Conservation (phyloP, 2,888 invertebrate species). For the Icerya purchasi region DNA sequence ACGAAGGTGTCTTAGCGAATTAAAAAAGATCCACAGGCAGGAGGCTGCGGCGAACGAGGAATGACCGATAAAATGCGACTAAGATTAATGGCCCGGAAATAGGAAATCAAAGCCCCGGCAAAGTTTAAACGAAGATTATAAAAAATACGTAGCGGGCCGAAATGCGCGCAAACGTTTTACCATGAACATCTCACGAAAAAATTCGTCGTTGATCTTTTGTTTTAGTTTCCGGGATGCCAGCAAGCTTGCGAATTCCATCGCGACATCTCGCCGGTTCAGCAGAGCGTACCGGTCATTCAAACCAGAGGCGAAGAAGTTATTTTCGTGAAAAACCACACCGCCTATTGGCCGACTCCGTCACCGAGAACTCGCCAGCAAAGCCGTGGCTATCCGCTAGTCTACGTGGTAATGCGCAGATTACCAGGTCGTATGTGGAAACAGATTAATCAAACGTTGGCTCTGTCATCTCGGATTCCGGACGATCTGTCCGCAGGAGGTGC, state of each 20-base stretch:
- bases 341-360: constrained; percentile 41
- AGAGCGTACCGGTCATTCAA: constrained; percentile 45
- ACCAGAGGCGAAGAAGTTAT: constrained; percentile 46
- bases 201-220: no score
- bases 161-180: no score
- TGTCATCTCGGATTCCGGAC: constrained; percentile 40
- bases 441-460: constrained; percentile 35
- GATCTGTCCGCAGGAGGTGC: constrained; percentile 36
- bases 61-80: no score
- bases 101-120: no score
- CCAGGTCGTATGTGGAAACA: constrained; percentile 23
- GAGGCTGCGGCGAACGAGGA: no score
- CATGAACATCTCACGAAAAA: no score
- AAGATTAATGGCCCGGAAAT: no score
- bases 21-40: no score
- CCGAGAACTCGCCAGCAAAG: not conserved
- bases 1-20: no score
- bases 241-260: constrained; percentile 47
- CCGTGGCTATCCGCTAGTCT: constrained; percentile 31
- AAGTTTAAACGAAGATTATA: no score
- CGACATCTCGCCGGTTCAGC: constrained; percentile 35
- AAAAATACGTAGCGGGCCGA: no score
- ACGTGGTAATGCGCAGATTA: constrained; percentile 42
- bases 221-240: constrained; percentile 48
- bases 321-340: constrained; percentile 37